phyloP scores from a whole-genome alignment of 2,797 vertebrate genomes.

The Notoglanidium macrostoma region DNA sequence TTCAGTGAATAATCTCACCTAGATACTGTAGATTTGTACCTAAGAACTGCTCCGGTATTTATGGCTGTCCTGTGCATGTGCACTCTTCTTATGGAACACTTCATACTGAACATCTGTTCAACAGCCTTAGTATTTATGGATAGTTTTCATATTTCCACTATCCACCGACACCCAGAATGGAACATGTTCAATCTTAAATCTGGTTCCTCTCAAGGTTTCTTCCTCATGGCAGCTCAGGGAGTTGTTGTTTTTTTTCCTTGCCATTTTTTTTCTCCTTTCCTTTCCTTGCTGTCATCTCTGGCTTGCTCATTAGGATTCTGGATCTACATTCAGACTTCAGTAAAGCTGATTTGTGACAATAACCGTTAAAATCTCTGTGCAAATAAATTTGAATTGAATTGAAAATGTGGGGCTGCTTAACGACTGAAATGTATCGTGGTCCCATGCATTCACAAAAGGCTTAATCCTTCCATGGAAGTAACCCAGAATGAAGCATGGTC shows the following conservation, averaged over 20 bases:
- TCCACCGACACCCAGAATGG: background rate
- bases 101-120: background rate
- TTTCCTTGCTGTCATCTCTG: background rate
- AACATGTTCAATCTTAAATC: background rate
- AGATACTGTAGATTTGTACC: background rate
- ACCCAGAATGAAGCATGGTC: background rate
- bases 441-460: background rate
- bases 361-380: background rate
- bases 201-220: background rate
- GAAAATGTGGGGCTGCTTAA: background rate
- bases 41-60: background rate
- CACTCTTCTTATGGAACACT: background rate
- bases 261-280: background rate
- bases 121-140: background rate
- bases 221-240: background rate
- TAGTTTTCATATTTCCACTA: background rate
- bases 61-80: background rate
- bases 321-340: background rate
- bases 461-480: background rate
- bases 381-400: constrained; percentile 2
- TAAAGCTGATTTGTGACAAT: background rate
- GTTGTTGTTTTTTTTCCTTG: background rate
- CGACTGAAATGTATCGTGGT: background rate
- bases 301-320: background rate
- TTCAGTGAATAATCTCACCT: background rate